Percentiles rank a stretch among this genome's conserved stretches.
Conservation (phyloP, 2,113 vertebrate genomes). For the Mohoua ochrocephala region DNA sequence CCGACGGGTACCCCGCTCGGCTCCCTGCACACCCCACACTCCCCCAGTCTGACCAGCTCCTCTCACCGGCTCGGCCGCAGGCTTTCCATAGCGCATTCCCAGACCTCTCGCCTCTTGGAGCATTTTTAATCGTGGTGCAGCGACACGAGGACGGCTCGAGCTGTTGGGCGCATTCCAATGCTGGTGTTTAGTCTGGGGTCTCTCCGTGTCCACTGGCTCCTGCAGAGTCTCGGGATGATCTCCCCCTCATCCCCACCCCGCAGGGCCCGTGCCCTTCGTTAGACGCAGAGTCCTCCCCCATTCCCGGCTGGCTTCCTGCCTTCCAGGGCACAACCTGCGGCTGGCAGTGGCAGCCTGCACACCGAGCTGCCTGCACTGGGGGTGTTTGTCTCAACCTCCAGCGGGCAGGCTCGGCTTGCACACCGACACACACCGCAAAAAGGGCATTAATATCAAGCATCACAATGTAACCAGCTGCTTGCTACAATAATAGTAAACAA, state of each 20-base stretch:
- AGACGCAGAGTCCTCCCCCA: too few species aligned
- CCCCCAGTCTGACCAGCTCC: too few species aligned
- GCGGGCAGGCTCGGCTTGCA: background rate
- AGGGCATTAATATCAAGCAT: background rate
- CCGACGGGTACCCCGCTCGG: background rate
- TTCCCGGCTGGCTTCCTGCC: background rate
- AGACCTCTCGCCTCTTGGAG: background rate
- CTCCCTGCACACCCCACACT: background rate
- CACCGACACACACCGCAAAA: background rate
- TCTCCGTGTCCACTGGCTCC: background rate
- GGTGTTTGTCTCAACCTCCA: too few species aligned
- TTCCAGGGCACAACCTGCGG: background rate
- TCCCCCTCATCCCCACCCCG: background rate
- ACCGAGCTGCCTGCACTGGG: background rate
- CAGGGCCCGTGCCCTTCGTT: background rate
- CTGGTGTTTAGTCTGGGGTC: too few species aligned
- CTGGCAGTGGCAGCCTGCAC: background rate
- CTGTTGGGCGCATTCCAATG: fast-evolving
- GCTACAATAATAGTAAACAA: background rate
- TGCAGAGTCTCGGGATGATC: too few species aligned
- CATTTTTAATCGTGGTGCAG: background rate
- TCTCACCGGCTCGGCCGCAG: background rate
- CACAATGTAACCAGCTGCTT: background rate
- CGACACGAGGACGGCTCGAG: fast-evolving
- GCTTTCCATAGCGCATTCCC: background rate